Percentiles rank a stretch among this genome's conserved stretches.
Conservation (phyloP, 2,797 vertebrate genomes). For the Hephaestus fuliginosus region DNA sequence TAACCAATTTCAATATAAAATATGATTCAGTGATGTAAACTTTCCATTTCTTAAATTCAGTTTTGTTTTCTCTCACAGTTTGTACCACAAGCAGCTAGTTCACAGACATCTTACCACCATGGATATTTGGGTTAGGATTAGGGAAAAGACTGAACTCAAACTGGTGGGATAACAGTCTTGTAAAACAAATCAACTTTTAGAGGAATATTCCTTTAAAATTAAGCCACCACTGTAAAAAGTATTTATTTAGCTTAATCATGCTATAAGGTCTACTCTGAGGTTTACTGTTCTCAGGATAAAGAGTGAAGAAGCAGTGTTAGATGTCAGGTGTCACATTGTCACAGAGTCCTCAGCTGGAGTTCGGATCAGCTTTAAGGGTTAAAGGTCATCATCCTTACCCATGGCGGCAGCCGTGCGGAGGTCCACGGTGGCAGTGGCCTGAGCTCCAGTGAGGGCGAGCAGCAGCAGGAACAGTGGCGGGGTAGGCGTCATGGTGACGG, state of each 20-base stretch:
- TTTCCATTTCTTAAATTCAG: neutral
- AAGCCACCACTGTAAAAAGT: neutral
- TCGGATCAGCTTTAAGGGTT: constrained; percentile 40
- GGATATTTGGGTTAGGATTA: neutral
- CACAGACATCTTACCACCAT: neutral
- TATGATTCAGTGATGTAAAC: neutral
- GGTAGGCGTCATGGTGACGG: constrained; percentile 77
- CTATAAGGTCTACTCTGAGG: neutral
- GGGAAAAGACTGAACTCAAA: constrained; percentile 1
- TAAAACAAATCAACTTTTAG: neutral
- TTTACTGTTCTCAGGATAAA: neutral
- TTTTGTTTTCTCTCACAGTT: neutral
- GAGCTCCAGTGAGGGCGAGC: constrained; percentile 83
- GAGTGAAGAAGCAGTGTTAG: neutral
- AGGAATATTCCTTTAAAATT: constrained; percentile 2
- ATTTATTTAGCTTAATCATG: neutral
- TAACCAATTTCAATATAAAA: neutral
- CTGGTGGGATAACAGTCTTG: too few species aligned
- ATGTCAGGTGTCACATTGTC: neutral
- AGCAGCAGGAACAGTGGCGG: constrained; percentile 82
- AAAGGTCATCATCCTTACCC: constrained; percentile 82
- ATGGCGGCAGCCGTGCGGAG: constrained; percentile 84
- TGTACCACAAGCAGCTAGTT: neutral
- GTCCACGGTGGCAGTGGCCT: constrained; percentile 81
- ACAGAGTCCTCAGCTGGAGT: constrained; percentile 1